A percentile compares a stretch with the other conserved stretches of the same genome.
Evolutionary conservation across 2,113 vertebrate genomes (phyloP).

Genomic region (Procavia capensis): DNA sequence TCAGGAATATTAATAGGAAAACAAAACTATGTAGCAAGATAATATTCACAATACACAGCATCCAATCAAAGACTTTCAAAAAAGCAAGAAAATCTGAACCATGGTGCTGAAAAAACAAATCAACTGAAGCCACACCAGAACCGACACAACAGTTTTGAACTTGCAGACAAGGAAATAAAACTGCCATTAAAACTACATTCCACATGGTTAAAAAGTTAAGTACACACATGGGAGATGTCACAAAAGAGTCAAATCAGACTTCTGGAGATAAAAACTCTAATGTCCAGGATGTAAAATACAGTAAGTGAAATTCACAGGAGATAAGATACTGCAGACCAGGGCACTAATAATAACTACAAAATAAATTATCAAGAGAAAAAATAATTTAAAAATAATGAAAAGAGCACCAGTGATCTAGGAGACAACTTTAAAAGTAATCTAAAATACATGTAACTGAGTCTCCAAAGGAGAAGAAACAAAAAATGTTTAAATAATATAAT

Average conservation of each 20-base stretch:
- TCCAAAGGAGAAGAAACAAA: not conserved
- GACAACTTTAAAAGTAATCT: not conserved
- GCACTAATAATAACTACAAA: not conserved
- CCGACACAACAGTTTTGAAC: not conserved
- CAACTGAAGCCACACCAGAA: not conserved
- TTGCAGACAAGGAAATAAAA: not conserved
- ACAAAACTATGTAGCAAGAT: slow-evolving; percentile 3
- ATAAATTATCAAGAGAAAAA: not conserved
- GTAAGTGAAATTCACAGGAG: not conserved
- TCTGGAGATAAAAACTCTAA: not conserved
- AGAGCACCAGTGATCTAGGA: not conserved
- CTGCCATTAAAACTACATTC: not conserved
- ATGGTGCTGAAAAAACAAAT: not conserved
- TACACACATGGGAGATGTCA: not conserved
- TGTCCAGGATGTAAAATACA: not conserved
- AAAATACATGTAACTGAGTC: not conserved
- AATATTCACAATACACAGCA: not conserved
- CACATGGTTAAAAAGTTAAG: not conserved
- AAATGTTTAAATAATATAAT: not conserved
- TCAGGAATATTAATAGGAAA: slow-evolving; percentile 17
- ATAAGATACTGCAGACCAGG: not conserved
- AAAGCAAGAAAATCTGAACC: slow-evolving; percentile 18
- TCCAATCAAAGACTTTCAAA: slow-evolving; percentile 7
- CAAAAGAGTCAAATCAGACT: not conserved
- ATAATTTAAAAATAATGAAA: not conserved